A percentile compares a stretch with the other conserved stretches of the same genome.
phyloP scores from a whole-genome alignment of 2,113 vertebrate species.

The Halcyon malimbica region DNA sequence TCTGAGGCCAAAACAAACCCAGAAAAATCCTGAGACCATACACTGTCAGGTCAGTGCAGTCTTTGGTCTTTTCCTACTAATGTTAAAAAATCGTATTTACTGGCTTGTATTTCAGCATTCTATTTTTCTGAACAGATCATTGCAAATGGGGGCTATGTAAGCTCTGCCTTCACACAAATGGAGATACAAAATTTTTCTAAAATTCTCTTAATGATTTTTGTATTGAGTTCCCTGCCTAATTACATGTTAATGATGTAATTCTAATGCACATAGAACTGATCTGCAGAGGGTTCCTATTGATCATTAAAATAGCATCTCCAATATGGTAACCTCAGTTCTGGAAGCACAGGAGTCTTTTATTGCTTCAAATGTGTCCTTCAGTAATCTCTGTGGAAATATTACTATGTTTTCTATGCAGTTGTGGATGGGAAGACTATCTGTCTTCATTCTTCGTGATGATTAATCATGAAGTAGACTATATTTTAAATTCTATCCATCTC shows the following conservation, averaged over 20 bases:
- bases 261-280: neutral
- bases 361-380: neutral
- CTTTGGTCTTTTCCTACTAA: neutral
- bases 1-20: neutral
- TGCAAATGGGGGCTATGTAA: neutral
- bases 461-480: neutral
- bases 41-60: neutral
- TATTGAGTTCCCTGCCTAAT: neutral
- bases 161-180: neutral
- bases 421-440: neutral
- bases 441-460: neutral
- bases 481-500: neutral
- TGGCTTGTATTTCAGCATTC: neutral
- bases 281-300: neutral
- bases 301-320: neutral
- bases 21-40: neutral
- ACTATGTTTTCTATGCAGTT: neutral
- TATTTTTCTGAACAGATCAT: neutral
- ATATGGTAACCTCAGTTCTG: neutral
- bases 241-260: neutral
- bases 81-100: neutral
- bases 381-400: neutral
- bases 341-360: neutral
- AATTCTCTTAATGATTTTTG: neutral
- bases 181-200: rapidly evolving